A percentile compares a stretch with the other conserved stretches of the same genome.
These are phyloP conservation scores for Hyperoplus immaculatus DNA, from an alignment of 2,797 vertebrate genomes.

Conservation along the genomic window DNA sequence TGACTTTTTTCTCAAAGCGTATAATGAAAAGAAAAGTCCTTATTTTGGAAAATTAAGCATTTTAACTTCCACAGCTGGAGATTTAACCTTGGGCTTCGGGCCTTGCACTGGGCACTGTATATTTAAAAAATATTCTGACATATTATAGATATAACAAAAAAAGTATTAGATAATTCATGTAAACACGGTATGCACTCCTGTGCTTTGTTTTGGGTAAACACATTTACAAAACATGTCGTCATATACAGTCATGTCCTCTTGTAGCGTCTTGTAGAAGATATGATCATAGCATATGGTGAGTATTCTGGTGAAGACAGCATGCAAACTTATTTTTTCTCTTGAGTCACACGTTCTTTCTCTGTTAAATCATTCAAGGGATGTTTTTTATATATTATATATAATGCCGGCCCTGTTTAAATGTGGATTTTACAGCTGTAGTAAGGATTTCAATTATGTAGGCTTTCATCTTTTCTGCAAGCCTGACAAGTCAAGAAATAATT, in stretches of 20 bases:
- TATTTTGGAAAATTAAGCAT: too few species aligned
- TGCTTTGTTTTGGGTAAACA: neutral
- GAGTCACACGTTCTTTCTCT: neutral
- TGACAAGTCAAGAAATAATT: conserved; percentile 9
- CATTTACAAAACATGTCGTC: neutral
- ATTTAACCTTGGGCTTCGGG: neutral
- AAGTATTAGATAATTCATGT: too few species aligned
- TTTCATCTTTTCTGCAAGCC: conserved; percentile 20
- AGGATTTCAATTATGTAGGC: conserved; percentile 18
- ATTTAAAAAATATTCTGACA: neutral
- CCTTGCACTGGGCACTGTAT: neutral
- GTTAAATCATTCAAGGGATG: neutral
- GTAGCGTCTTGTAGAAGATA: neutral
- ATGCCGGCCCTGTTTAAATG: neutral
- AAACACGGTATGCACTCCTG: too few species aligned
- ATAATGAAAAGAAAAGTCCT: too few species aligned
- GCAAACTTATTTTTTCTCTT: neutral
- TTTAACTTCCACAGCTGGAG: too few species aligned
- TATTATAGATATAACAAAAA: neutral
- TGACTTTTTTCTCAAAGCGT: too few species aligned
- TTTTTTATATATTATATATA: conserved; percentile 2
- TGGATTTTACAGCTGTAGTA: conserved; percentile 13
- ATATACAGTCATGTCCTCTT: neutral
- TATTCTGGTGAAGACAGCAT: neutral
- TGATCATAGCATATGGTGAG: neutral